phyloP scores from a whole-genome alignment of 2,797 vertebrate species.

The Echiichthys vipera region DNA sequence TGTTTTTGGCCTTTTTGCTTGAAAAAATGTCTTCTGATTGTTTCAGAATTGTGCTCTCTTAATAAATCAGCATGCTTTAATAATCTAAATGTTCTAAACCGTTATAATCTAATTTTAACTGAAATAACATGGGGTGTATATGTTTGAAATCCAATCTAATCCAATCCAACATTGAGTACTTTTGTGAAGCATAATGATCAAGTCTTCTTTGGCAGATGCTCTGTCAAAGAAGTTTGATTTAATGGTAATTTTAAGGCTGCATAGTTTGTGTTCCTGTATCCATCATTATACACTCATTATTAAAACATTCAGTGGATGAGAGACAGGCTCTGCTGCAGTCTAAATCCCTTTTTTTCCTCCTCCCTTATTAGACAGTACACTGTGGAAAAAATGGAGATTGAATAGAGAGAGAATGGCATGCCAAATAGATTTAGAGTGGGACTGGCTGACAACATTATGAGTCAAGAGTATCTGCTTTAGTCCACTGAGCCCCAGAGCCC shows the following conservation, averaged over 20 bases:
- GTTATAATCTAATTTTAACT: neutral
- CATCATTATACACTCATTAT: slow-evolving; percentile 50
- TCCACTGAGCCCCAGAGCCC: slow-evolving; percentile 64
- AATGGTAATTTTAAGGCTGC: slow-evolving; percentile 23
- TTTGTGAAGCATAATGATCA: neutral
- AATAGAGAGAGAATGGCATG: slow-evolving; percentile 53
- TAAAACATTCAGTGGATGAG: slow-evolving; percentile 38
- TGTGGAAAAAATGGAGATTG: slow-evolving; percentile 43
- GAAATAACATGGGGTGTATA: neutral
- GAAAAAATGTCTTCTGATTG: neutral
- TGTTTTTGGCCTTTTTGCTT: neutral
- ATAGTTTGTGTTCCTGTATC: slow-evolving; percentile 7
- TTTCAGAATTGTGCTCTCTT: neutral
- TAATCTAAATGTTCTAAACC: neutral
- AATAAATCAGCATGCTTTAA: neutral
- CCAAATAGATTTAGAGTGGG: slow-evolving; percentile 72
- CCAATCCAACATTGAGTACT: neutral
- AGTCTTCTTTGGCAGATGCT: slow-evolving; percentile 11
- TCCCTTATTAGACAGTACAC: slow-evolving; percentile 44
- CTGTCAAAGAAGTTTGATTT: slow-evolving; percentile 18
- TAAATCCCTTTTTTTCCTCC: slow-evolving; percentile 24
- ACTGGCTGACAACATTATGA: slow-evolving; percentile 73
- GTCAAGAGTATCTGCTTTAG: slow-evolving; percentile 76
- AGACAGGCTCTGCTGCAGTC: slow-evolving; percentile 28
- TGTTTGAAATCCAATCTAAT: neutral